A percentile compares a stretch with the other conserved stretches of the same genome.
Conservation (phyloP, 1,140 invertebrate genomes). For the Helicorthomorpha holstii region DNA sequence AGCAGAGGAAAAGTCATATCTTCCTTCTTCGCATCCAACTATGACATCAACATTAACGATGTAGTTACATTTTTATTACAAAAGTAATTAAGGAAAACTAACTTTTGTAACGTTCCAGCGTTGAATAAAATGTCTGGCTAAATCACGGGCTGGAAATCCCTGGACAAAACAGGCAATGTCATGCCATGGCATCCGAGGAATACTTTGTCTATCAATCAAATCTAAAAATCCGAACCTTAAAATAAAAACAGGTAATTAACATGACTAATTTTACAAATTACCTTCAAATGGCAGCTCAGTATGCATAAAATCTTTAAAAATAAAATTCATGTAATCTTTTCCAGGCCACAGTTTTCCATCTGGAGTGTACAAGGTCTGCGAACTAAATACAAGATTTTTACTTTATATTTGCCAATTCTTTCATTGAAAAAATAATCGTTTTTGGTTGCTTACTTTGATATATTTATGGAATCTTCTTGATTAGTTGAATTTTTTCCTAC, state of each 20-base stretch:
- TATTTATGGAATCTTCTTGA: too few species aligned
- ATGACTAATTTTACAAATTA: too few species aligned
- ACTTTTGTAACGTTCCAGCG: conserved; percentile 94
- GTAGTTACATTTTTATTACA: not conserved
- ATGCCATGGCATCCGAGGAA: conserved; percentile 96
- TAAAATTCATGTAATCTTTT: conserved; percentile 96
- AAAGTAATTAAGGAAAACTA: conserved; percentile 21
- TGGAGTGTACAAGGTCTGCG: not conserved
- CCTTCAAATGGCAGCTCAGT: conserved; percentile 73
- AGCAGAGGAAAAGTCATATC: conserved; percentile 68
- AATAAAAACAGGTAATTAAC: too few species aligned
- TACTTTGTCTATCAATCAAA: conserved; percentile 65
- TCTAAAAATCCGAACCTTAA: conserved; percentile 37
- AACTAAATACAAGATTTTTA: too few species aligned
- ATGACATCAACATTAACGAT: not conserved
- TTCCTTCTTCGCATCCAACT: conserved; percentile 52
- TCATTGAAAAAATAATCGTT: too few species aligned
- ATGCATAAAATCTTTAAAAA: conserved; percentile 90
- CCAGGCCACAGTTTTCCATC: conserved; percentile 62
- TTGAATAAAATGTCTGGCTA: conserved; percentile 91
- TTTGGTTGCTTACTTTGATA: too few species aligned
- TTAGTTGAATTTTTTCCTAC: too few species aligned
- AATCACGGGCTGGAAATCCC: conserved; percentile 70
- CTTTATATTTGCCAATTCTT: too few species aligned
- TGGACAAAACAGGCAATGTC: conserved; percentile 77